phyloP scores from a whole-genome alignment of 2,113 vertebrate species.

The Cettia cetti region DNA sequence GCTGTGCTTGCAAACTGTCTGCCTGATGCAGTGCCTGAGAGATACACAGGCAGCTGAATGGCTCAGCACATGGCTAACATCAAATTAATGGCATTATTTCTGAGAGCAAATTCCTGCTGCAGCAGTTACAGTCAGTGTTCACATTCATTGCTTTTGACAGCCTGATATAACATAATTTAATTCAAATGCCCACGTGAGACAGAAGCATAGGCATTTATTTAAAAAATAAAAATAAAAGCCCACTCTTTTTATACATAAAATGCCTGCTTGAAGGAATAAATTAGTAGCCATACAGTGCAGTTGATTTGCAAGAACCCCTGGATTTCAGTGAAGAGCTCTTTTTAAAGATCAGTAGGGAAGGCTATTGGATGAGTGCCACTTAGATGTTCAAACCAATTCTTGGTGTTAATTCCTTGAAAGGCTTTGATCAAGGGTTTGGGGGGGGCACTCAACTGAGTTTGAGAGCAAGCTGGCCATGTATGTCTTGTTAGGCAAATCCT shows the following conservation, averaged over 20 bases:
- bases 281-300: background rate
- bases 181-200: slow-evolving; percentile 6
- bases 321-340: background rate
- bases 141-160: slow-evolving; percentile 42
- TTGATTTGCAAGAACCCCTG: background rate
- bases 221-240: background rate
- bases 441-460: background rate
- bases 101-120: slow-evolving; percentile 12
- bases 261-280: background rate
- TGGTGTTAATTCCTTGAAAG: background rate
- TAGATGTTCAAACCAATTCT: background rate
- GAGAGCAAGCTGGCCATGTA: background rate
- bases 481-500: background rate
- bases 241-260: background rate
- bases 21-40: background rate
- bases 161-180: background rate
- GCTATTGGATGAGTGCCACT: background rate
- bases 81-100: slow-evolving; percentile 18
- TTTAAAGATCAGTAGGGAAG: background rate
- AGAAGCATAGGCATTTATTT: background rate
- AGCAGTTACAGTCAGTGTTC: background rate
- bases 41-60: background rate
- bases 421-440: background rate
- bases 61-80: background rate
- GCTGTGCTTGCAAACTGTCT: background rate